Conservation (phyloP, 2,797 vertebrate genomes). For the Paramormyrops hopkinsi region DNA sequence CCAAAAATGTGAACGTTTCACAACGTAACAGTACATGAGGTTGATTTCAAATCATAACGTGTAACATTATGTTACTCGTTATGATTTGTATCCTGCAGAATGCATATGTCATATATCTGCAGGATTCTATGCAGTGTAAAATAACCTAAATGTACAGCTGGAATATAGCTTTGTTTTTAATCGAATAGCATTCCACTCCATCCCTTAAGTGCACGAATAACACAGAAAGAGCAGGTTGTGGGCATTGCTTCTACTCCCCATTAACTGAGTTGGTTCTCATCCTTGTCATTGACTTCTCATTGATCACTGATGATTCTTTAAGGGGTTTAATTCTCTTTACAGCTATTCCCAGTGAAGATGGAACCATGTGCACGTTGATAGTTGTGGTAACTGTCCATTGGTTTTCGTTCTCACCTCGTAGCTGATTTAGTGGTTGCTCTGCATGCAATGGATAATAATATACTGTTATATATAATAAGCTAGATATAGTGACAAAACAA, state of each 20-base stretch:
- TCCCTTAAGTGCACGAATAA: not conserved
- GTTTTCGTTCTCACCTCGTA: not conserved
- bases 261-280: not conserved
- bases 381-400: not conserved
- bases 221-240: not conserved
- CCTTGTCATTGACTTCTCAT: not conserved
- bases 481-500: not conserved
- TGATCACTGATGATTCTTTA: conserved; percentile 1
- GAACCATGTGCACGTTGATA: not conserved
- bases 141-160: not conserved
- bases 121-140: not conserved
- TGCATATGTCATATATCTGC: not conserved
- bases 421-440: not conserved
- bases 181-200: not conserved
- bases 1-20: not conserved
- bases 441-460: not conserved
- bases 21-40: not conserved
- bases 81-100: too few relatives aligned
- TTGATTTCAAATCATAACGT: not conserved
- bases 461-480: not conserved
- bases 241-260: not conserved
- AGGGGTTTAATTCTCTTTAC: not conserved
- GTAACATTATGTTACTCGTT: too few relatives aligned
- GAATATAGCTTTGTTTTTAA: not conserved
- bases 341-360: not conserved